Evolutionary conservation across 2,888 invertebrate species (phyloP).

Genomic region (Dione juno): DNA sequence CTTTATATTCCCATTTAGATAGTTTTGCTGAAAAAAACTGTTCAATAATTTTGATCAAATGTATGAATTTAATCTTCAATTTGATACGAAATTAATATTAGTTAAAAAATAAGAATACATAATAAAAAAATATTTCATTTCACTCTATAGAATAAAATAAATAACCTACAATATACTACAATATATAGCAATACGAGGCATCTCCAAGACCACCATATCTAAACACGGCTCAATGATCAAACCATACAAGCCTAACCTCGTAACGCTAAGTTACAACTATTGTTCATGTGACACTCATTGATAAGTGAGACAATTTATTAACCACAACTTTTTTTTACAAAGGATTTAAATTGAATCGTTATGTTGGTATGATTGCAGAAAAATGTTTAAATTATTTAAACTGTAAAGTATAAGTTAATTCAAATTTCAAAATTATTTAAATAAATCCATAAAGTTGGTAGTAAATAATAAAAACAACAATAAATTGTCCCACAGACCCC

Average conservation of each 20-base stretch:
- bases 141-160: too few species aligned
- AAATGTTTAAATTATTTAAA: not conserved
- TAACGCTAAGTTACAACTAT: constrained; percentile 33
- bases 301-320: constrained; percentile 61
- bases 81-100: not conserved
- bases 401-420: too few species aligned
- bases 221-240: constrained; percentile 27
- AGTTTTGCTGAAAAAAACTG: too few species aligned
- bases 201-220: constrained; percentile 10
- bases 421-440: not conserved
- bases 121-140: too few species aligned
- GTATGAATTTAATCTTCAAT: not conserved
- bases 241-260: constrained; percentile 30
- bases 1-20: not conserved
- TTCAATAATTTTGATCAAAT: constrained; percentile 6
- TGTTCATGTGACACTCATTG: constrained; percentile 42
- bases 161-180: constrained; percentile 1
- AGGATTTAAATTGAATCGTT: not conserved
- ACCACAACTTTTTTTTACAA: not conserved
- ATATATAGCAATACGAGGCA: constrained; percentile 4
- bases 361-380: not conserved
- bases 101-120: not conserved
- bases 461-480: not conserved
- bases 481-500: constrained; percentile 29
- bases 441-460: not conserved